Evolutionary conservation across 2,888 invertebrate genomes (phyloP).

Genomic region (Brachyptera risi): DNA sequence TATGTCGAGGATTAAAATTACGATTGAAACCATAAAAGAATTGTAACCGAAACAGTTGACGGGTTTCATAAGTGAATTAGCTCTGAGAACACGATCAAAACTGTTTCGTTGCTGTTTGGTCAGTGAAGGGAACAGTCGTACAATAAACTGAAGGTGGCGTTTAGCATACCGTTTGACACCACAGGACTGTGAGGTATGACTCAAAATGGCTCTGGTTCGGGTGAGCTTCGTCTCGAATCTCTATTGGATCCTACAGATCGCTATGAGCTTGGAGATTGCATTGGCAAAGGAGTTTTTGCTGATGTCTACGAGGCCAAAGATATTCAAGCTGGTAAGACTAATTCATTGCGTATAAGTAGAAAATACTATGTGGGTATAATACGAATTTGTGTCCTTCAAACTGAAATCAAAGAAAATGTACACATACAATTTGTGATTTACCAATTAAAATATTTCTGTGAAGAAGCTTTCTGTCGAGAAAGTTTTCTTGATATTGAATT

Average conservation of each 20-base stretch:
- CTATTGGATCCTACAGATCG: slow-evolving; percentile 73
- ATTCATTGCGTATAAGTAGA: too few relatives aligned
- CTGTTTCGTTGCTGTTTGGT: not conserved
- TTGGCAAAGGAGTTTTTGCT: slow-evolving; percentile 72
- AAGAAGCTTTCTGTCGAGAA: too few relatives aligned
- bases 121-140: not conserved
- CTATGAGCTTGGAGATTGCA: slow-evolving; percentile 63
- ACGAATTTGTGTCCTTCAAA: too few relatives aligned
- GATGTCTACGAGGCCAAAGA: slow-evolving; percentile 72
- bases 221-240: slow-evolving; percentile 53
- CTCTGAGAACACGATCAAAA: not conserved
- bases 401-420: too few relatives aligned
- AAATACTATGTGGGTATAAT: too few relatives aligned
- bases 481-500: too few relatives aligned
- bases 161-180: not conserved
- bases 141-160: not conserved
- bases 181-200: slow-evolving; percentile 36
- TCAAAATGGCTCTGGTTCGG: slow-evolving; percentile 29
- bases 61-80: not conserved
- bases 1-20: too few relatives aligned
- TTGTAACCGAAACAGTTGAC: not conserved
- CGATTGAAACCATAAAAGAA: too few relatives aligned
- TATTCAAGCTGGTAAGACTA: slow-evolving; percentile 59
- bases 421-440: too few relatives aligned
- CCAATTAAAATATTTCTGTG: too few relatives aligned